A percentile compares a stretch with the other conserved stretches of the same genome.
These are phyloP conservation scores for Synaphobranchus kaupii DNA, from an alignment of 2,797 vertebrate species.

Conservation along the genomic window DNA sequence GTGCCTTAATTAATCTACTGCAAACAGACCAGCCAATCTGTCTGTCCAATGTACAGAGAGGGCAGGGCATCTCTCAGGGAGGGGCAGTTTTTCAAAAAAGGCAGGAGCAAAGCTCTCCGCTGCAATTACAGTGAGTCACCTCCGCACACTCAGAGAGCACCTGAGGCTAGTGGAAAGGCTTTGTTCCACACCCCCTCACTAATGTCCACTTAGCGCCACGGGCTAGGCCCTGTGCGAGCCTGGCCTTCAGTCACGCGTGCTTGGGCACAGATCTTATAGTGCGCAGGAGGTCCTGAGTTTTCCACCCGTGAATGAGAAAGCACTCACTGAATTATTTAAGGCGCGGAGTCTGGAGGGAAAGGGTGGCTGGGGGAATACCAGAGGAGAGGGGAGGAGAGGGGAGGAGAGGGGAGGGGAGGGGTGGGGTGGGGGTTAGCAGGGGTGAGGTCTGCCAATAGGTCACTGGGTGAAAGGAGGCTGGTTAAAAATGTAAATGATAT, in stretches of 20 bases:
- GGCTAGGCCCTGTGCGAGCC: neutral
- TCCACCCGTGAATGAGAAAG: neutral
- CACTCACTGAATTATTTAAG: neutral
- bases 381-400: too few species aligned
- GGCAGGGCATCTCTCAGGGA: neutral
- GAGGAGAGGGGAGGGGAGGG: too few species aligned
- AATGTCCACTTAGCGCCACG: neutral
- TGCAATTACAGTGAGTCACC: neutral
- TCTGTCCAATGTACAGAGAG: neutral
- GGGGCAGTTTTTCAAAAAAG: neutral
- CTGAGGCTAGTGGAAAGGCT: neutral
- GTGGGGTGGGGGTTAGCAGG: neutral
- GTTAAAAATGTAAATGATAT: conserved; percentile 8
- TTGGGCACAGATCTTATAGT: neutral
- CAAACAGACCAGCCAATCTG: too few species aligned
- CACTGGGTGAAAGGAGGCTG: conserved; percentile 41
- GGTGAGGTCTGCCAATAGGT: conserved; percentile 34
- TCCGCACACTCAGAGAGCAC: neutral
- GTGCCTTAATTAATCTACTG: too few species aligned
- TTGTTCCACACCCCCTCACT: neutral
- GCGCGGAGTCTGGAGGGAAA: conserved; percentile 23
- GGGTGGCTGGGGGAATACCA: neutral
- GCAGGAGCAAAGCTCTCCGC: neutral
- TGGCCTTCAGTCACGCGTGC: neutral
- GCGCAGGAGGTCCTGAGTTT: neutral